phyloP scores from a whole-genome alignment of 2,113 vertebrate species.

The Rhadina sibilatrix region DNA sequence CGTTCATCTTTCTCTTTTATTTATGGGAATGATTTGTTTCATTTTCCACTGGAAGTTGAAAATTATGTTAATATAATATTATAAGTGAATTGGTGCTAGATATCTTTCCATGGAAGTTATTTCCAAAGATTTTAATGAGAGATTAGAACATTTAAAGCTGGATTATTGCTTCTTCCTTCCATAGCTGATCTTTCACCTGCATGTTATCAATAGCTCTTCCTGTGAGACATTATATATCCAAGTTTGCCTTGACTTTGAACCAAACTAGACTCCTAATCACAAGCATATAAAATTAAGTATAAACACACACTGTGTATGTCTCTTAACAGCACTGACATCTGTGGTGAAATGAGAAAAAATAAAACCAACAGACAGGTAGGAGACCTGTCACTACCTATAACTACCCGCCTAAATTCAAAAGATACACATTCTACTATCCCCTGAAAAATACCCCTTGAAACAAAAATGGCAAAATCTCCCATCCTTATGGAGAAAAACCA shows the following conservation, averaged over 20 bases:
- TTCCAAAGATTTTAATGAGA: neutral
- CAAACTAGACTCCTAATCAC: neutral
- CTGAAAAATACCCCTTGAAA: neutral
- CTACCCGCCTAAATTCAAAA: neutral
- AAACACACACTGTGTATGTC: neutral
- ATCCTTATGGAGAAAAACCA: neutral
- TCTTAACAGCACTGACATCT: neutral
- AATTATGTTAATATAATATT: neutral
- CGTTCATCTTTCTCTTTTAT: neutral
- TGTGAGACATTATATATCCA: neutral
- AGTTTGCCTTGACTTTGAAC: neutral
- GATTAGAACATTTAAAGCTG: neutral
- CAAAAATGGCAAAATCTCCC: neutral
- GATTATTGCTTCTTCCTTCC: neutral
- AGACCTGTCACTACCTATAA: neutral
- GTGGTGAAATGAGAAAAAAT: neutral
- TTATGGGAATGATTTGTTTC: neutral
- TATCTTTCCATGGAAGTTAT: neutral
- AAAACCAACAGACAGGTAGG: neutral
- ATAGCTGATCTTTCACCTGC: neutral
- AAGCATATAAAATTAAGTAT: neutral
- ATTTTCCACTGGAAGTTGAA: neutral
- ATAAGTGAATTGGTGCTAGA: neutral
- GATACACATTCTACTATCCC: neutral
- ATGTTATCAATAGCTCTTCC: neutral